phyloP scores from a whole-genome alignment of 2,113 vertebrate genomes.

The Colistium nudipinnis region DNA sequence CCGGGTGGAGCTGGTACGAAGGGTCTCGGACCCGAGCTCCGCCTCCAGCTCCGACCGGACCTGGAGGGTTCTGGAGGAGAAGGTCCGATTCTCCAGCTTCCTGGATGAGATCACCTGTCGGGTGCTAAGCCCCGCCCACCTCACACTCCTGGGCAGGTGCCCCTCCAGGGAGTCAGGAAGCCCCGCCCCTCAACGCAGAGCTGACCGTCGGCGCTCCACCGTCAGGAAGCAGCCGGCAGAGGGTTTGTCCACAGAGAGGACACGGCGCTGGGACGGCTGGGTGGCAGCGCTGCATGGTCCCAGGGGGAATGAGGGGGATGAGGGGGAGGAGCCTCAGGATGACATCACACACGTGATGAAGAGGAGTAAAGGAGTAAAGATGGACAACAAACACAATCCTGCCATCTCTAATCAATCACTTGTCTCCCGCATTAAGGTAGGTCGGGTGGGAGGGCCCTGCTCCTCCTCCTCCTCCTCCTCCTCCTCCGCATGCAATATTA shows the following conservation, averaged over 20 bases:
- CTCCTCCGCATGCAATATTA: neutral
- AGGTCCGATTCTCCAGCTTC: conserved; percentile 87
- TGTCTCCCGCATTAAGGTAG: conserved; percentile 50
- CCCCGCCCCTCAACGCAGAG: neutral
- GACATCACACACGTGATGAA: conserved; percentile 42
- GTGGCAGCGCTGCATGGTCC: conserved; percentile 62
- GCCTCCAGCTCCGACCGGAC: conserved; percentile 32
- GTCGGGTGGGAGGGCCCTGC: too few relatives aligned
- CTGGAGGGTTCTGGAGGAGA: conserved; percentile 82
- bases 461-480: neutral
- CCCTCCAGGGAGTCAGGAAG: neutral
- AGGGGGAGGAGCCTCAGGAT: conserved; percentile 32
- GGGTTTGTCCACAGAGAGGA: conserved; percentile 31
- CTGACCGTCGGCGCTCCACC: neutral
- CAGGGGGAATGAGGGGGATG: conserved; percentile 58
- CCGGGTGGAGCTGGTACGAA: conserved; percentile 1
- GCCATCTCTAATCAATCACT: conserved; percentile 21
- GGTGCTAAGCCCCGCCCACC: conserved; percentile 83
- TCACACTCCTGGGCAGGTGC: conserved; percentile 63
- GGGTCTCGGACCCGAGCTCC: neutral
- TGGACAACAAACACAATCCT: conserved; percentile 19
- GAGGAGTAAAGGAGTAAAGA: conserved; percentile 24
- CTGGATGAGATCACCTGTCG: conserved; percentile 86
- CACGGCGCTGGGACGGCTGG: conserved; percentile 69
- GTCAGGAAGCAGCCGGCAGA: conserved; percentile 22